Base-by-base conservation (phyloP, 2,888 invertebrate genomes). In the Phaedon cochleariae region DNA sequence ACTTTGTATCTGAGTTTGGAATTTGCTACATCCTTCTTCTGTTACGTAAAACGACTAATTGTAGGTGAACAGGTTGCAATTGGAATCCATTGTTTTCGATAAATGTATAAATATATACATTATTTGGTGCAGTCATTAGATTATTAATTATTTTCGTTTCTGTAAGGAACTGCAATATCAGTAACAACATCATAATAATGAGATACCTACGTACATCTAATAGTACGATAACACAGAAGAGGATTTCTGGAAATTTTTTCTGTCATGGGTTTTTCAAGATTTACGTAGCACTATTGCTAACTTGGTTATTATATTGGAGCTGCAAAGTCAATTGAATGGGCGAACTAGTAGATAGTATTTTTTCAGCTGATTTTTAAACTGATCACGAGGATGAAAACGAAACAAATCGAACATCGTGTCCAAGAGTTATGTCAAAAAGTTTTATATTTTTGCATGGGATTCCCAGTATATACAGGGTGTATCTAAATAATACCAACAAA, bases 41-140 rank as follows among this genome's bases (percentile, higher is more conserved):
- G 60, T 70, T 70, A 70, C 68, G 64, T 70, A 70, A 70, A 55
- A 57, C 37, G 34, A 55, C 64, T 64, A 67, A 67, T 67, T 67
- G 62, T 61, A 49, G 54, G 22, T 64, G 62, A 67, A 67, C 64
- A 61, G 49, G 64, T 45, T 60, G 64, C 64, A 54, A 64, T 61
- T 61, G 57, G 49, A 64, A 62, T 52, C 61, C 59, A 67, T 67
- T 67, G 67, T 67, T 62, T 64, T 67, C 54, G 58, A 58, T 61
- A 34, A 48, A 53, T 41, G 57, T 26, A 51, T 62, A 66, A 66
- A 62, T 59, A 66, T 62, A 66, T 48, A 59, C 59, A 65, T 65
- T 66, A 62, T 66, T 59, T 66, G 62, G 62, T 55, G 66, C 66
- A 66, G 37, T 53, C 64, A 64, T 54, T 49, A 54, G 48, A 41